These are phyloP conservation scores for Trachops cirrhosus DNA, from an alignment of 2,797 vertebrate genomes.

Conservation along the genomic window DNA sequence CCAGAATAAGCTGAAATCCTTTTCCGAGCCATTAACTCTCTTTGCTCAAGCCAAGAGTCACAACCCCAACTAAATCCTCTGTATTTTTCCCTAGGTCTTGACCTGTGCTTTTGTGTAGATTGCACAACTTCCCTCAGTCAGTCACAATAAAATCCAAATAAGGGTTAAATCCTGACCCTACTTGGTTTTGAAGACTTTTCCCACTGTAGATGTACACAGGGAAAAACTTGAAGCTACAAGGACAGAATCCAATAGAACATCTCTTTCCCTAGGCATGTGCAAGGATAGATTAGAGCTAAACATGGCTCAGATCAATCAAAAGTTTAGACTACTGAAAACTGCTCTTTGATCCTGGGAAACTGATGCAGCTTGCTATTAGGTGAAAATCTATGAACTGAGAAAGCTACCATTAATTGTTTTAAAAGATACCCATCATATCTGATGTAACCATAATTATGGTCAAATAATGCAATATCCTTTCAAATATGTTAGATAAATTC, in stretches of 20 bases:
- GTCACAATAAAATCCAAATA: constrained; percentile 41
- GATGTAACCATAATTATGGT: background rate
- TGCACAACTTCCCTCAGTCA: background rate
- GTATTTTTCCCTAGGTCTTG: background rate
- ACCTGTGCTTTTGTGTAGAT: constrained; percentile 12
- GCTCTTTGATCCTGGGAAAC: background rate
- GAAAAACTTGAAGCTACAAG: constrained; percentile 6
- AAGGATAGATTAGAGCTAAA: constrained; percentile 71
- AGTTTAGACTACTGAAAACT: constrained; percentile 58
- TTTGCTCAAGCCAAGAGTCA: constrained; percentile 43
- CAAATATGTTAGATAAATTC: background rate
- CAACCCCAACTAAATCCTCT: constrained; percentile 11
- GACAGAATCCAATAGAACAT: constrained; percentile 54
- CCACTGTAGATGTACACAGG: background rate
- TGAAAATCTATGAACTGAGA: constrained; percentile 37
- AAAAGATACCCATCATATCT: background rate
- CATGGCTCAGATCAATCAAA: constrained; percentile 62
- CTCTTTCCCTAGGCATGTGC: constrained; percentile 57
- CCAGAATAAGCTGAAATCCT: constrained; percentile 5
- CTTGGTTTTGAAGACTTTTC: constrained; percentile 46
- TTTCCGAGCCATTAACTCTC: constrained; percentile 57
- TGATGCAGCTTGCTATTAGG: background rate
- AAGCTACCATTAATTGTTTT: background rate
- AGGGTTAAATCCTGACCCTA: constrained; percentile 57
- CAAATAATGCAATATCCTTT: background rate